Evolutionary conservation across 2,797 vertebrate genomes (phyloP).

Genomic region (Microctenopoma lineatum): DNA sequence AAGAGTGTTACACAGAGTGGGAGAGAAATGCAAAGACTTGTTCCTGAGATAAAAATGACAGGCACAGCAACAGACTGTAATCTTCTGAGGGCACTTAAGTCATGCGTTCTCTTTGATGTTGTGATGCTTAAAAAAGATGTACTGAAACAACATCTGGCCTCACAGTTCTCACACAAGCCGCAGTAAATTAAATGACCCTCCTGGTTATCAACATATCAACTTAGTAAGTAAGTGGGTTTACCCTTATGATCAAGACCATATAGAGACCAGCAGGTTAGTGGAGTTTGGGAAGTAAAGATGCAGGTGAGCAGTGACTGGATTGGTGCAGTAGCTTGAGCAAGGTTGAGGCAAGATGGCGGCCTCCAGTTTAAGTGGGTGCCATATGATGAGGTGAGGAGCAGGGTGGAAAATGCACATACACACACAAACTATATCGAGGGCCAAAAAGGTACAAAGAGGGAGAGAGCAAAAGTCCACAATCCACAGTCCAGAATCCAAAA

Average conservation of each 20-base stretch:
- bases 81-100: conserved; percentile 61
- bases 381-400: too few species aligned
- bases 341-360: too few species aligned
- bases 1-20: conserved; percentile 58
- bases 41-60: conserved; percentile 70
- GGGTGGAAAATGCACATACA: too few species aligned
- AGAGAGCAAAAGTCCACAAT: too few species aligned
- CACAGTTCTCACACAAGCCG: conserved; percentile 20
- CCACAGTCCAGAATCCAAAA: too few species aligned
- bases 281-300: too few species aligned
- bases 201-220: conserved; percentile 2
- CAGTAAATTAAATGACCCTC: conserved; percentile 1
- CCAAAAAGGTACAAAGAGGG: too few species aligned
- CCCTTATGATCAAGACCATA: neutral
- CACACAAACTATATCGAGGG: too few species aligned
- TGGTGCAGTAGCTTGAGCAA: too few species aligned
- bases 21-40: conserved; percentile 63
- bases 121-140: conserved; percentile 43
- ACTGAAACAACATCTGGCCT: conserved; percentile 59
- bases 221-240: neutral
- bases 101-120: conserved; percentile 62
- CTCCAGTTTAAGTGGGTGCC: too few species aligned
- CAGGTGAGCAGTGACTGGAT: too few species aligned
- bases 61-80: conserved; percentile 58
- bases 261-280: too few species aligned